These are phyloP conservation scores for Galeopsomyia nigrocyanea DNA, from an alignment of 2,888 invertebrate species.

Conservation along the genomic window DNA sequence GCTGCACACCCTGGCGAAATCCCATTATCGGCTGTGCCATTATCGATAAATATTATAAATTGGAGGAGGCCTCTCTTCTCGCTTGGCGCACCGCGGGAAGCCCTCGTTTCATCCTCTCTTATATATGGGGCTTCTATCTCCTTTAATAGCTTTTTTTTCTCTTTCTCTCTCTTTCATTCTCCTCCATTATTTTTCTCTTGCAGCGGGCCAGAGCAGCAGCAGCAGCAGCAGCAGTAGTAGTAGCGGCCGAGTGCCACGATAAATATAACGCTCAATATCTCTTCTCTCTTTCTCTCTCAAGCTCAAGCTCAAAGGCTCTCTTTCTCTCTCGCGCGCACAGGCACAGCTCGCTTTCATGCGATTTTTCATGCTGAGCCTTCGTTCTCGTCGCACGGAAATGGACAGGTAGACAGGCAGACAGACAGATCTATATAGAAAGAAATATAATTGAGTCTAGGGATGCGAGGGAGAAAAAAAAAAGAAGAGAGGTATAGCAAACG, in stretches of 20 bases:
- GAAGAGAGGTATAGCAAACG: too few relatives aligned
- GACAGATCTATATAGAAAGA: background rate
- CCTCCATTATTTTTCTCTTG: background rate
- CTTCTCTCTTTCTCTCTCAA: background rate
- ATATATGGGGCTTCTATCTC: background rate
- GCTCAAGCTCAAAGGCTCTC: background rate
- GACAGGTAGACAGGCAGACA: background rate
- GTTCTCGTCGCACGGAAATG: background rate
- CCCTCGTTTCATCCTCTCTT: constrained; percentile 10
- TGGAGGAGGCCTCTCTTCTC: constrained; percentile 52
- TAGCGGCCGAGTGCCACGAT: constrained; percentile 26
- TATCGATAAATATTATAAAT: constrained; percentile 68
- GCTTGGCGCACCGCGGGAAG: constrained; percentile 28
- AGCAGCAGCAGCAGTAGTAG: too few relatives aligned
- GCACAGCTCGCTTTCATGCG: constrained; percentile 23
- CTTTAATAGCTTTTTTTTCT: constrained; percentile 13
- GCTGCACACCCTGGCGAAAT: constrained; percentile 54
- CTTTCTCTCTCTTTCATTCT: background rate
- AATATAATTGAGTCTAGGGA: too few relatives aligned
- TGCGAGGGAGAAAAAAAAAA: too few relatives aligned
- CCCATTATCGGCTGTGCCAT: constrained; percentile 63
- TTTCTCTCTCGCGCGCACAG: background rate
- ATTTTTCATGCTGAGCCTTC: background rate
- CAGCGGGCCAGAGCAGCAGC: background rate
- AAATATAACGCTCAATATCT: constrained; percentile 18